phyloP scores from a whole-genome alignment of 2,113 vertebrate species.

The Podarcis muralis region DNA sequence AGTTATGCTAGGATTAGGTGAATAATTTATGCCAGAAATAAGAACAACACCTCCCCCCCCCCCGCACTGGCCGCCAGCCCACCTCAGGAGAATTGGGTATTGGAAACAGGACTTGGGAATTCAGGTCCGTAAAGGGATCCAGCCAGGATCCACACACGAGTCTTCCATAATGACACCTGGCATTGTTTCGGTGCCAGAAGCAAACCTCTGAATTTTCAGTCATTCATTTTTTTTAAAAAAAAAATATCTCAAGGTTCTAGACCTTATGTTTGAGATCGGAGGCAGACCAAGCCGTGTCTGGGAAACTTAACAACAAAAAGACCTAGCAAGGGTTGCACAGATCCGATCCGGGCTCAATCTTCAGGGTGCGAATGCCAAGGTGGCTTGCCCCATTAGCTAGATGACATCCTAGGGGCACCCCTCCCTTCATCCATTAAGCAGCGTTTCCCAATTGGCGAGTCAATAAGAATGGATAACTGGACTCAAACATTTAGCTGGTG shows the following conservation, averaged over 20 bases:
- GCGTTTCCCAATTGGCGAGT: constrained; percentile 53
- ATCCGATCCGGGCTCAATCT: neutral
- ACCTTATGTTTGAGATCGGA: neutral
- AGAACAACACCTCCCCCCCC: neutral
- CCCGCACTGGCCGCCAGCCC: too few species aligned
- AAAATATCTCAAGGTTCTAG: neutral
- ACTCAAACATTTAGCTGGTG: constrained; percentile 60
- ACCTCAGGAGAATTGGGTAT: neutral
- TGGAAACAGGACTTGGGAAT: neutral
- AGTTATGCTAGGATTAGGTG: neutral
- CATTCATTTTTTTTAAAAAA: neutral
- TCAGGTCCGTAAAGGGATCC: too few species aligned
- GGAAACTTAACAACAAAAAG: neutral
- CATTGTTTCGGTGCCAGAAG: too few species aligned
- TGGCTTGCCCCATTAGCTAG: neutral
- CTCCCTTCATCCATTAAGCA: constrained; percentile 54
- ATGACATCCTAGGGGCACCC: neutral
- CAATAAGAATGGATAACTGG: constrained; percentile 52
- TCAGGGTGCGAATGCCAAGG: neutral
- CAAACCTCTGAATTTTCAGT: neutral
- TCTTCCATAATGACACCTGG: neutral
- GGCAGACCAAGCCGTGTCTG: too few species aligned
- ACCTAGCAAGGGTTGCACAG: neutral
- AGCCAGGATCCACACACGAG: too few species aligned
- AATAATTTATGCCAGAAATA: neutral